Conservation (phyloP, 30 jellyfish, hydroid and myxozoan genomes). For the Rhopilema esculentum region DNA sequence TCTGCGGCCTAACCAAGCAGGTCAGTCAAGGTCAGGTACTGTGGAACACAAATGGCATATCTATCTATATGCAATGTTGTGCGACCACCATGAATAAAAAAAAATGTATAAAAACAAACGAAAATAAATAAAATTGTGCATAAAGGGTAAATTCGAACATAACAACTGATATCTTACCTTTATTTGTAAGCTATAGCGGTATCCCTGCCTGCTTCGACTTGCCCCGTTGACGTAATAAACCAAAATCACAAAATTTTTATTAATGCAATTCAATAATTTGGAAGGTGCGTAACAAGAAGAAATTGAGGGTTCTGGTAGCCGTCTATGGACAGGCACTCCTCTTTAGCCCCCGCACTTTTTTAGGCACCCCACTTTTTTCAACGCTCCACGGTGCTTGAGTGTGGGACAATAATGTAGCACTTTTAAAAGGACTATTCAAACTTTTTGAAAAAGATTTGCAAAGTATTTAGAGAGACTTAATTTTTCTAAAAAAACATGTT, state of each 20-base stretch:
- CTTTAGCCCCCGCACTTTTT: no score
- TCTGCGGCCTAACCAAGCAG: not conserved
- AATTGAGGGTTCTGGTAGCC: no score
- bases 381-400: no score
- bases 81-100: no score
- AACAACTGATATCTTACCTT: not conserved
- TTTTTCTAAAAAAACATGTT: no score
- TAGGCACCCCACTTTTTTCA: no score
- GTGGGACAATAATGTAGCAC: no score
- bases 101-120: not conserved
- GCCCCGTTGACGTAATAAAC: constrained; percentile 19
- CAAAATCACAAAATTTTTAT: not conserved
- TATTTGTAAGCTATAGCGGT: not conserved
- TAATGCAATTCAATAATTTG: constrained; percentile 18
- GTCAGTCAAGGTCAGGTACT: not conserved
- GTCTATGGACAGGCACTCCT: no score
- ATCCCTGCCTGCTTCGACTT: constrained; percentile 23
- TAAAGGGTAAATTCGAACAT: not conserved
- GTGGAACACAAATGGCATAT: not conserved
- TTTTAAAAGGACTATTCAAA: no score
- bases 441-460: no score
- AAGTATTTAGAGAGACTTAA: no score
- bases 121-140: not conserved
- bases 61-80: no score
- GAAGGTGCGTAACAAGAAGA: not conserved